These are phyloP conservation scores for Microtus oregoni DNA, from an alignment of 2,113 vertebrate species.

Conservation along the genomic window DNA sequence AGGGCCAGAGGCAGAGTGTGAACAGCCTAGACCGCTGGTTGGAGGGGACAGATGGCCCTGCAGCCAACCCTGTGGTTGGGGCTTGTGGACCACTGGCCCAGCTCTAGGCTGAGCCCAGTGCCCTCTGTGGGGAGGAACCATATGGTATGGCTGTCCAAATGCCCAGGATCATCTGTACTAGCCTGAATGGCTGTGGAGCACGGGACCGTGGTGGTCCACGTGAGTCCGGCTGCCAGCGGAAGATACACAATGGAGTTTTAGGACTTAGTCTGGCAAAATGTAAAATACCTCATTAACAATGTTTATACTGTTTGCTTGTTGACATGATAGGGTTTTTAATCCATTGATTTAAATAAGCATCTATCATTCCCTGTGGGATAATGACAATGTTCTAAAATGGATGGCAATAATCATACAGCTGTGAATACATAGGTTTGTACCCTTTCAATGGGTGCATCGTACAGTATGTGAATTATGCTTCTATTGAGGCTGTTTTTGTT, in stretches of 20 bases:
- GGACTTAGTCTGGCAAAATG: neutral
- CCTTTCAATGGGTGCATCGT: neutral
- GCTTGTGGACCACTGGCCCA: accelerated
- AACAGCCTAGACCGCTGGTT: no score
- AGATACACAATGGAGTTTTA: neutral
- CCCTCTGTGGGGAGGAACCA: neutral
- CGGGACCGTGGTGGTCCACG: neutral
- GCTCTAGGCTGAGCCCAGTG: neutral
- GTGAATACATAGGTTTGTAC: neutral
- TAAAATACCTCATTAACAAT: neutral
- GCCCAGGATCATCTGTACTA: neutral
- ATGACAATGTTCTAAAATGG: neutral
- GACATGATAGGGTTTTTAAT: neutral
- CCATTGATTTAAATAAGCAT: neutral
- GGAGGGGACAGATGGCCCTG: no score
- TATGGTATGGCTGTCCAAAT: accelerated
- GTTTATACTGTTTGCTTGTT: neutral
- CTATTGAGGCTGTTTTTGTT: neutral
- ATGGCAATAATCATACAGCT: neutral
- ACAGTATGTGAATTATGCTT: neutral
- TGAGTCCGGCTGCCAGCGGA: neutral
- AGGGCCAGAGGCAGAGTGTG: neutral
- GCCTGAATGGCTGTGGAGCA: neutral
- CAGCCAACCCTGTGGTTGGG: neutral
- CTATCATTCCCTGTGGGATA: neutral